Percentiles rank a stretch among this genome's conserved stretches.
Conservation (phyloP, 2,888 invertebrate species). For the Tenthredo amoena region DNA sequence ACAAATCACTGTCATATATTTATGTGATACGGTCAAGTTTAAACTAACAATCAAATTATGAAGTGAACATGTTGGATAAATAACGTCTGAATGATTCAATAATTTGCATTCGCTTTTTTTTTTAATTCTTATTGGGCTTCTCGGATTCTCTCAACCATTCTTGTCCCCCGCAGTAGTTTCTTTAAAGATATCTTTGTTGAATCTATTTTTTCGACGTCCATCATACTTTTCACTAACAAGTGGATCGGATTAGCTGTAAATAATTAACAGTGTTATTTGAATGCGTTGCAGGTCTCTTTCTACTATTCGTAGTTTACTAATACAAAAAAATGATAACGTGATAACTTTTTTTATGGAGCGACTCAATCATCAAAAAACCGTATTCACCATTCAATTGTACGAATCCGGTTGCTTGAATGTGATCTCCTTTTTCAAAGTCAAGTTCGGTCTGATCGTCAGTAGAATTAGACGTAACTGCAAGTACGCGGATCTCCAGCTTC, state of each 20-base stretch:
- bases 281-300: not conserved
- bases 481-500: not conserved
- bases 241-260: conserved; percentile 2
- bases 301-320: not conserved
- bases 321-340: not conserved
- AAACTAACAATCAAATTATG: no score
- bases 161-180: not conserved
- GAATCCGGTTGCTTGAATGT: not conserved
- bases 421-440: not conserved
- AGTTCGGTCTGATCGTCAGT: not conserved
- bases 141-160: not conserved
- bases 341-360: not conserved
- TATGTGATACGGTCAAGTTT: no score
- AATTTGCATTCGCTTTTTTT: no score
- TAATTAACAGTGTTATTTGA: not conserved
- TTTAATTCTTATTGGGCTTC: no score
- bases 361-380: not conserved
- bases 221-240: not conserved
- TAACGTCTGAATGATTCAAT: no score
- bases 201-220: not conserved
- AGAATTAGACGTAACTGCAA: not conserved
- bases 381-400: not conserved
- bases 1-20: no score
- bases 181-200: not conserved
- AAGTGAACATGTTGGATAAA: no score